A percentile compares a stretch with the other conserved stretches of the same genome.
Evolutionary conservation across 1,140 invertebrate genomes (phyloP).

Genomic region (Cherax destructor): DNA sequence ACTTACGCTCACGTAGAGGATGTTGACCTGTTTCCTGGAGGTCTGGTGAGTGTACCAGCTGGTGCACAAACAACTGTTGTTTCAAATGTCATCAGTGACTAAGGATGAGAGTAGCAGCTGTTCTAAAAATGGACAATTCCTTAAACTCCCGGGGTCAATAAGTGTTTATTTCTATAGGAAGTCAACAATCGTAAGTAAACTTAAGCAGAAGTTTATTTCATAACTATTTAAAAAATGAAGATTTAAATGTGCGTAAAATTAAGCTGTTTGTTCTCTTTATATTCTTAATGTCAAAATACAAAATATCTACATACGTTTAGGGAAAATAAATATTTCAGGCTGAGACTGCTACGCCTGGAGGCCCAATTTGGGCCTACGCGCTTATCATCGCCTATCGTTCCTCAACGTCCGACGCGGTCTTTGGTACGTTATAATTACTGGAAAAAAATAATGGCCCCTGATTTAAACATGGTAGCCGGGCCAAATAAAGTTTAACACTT

Average conservation of each 20-base stretch:
- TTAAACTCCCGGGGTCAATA: too few species aligned
- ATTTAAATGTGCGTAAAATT: not conserved
- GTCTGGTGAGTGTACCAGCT: conserved; percentile 75
- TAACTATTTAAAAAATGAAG: too few species aligned
- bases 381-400: conserved; percentile 79
- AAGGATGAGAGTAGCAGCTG: too few species aligned
- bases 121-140: too few species aligned
- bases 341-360: conserved; percentile 74
- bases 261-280: not conserved
- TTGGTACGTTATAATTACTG: conserved; percentile 72
- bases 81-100: too few species aligned
- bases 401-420: conserved; percentile 72
- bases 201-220: too few species aligned
- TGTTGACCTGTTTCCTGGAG: conserved; percentile 39
- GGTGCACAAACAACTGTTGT: too few species aligned
- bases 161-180: too few species aligned
- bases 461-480: too few species aligned
- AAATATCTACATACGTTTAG: not conserved
- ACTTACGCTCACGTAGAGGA: conserved; percentile 89
- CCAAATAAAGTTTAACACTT: not conserved
- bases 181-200: too few species aligned
- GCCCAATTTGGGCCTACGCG: conserved; percentile 78
- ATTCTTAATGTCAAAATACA: not conserved
- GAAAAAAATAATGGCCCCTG: too few species aligned
- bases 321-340: conserved; percentile 34